phyloP scores from a whole-genome alignment of 2,888 invertebrate genomes.

The Thysanoteuthis rhombus region DNA sequence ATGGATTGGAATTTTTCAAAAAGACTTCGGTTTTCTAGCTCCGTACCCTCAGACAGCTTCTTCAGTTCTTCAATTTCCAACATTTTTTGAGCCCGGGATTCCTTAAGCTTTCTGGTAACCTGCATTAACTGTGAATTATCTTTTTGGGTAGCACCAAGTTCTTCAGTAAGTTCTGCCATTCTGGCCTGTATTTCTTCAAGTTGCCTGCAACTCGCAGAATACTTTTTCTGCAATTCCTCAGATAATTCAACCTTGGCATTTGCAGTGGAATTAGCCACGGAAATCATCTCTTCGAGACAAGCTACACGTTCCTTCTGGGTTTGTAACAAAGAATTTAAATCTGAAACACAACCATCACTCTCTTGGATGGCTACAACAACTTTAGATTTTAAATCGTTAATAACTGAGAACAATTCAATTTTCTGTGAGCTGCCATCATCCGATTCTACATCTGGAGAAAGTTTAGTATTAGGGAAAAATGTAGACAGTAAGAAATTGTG shows the following conservation, averaged over 20 bases:
- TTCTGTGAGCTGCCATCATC: neutral
- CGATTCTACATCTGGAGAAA: neutral
- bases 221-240: neutral
- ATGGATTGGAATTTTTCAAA: neutral
- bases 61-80: neutral
- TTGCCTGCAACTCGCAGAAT: neutral
- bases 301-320: neutral
- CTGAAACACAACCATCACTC: neutral
- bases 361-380: neutral
- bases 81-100: neutral
- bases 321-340: neutral
- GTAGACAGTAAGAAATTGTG: neutral
- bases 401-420: neutral
- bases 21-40: neutral
- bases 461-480: neutral
- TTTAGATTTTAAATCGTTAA: neutral
- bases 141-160: neutral
- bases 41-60: neutral
- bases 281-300: neutral
- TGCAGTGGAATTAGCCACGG: neutral
- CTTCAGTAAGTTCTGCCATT: neutral
- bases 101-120: neutral
- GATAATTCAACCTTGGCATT: neutral
- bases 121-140: conserved; percentile 17
- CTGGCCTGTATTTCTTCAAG: neutral